Evolutionary conservation across 2,113 vertebrate genomes (phyloP), one percentile per base, ranked within the genome.

Genomic region (Siniperca chuatsi): DNA sequence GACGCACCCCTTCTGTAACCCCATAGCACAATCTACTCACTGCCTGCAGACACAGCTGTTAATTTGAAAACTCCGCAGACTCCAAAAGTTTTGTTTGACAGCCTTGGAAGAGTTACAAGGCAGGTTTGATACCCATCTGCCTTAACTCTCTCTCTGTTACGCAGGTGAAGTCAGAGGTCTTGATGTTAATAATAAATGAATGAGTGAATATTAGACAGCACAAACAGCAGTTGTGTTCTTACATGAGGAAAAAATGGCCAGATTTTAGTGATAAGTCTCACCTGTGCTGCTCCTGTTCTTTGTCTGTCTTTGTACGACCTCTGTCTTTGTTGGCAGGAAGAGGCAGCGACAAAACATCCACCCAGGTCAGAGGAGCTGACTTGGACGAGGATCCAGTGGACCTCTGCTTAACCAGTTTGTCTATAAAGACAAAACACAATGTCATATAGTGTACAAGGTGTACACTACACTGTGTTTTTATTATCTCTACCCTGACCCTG

Each of bases 291-390:
- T 86, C 81, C 10, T 85, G 69, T 23, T 61, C 74, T 48, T 74
- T 78, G 50, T 68, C 52, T 4, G 37, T 75, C 65, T 79, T 91
- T 89, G 5, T 86, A 42, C 61, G 93, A 85, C 93, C 95, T 82
- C 95, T 90, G 66, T 97, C 96, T 25, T 95, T 96, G 87, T 95
- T 95, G 1, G 95, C 94, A 0, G 97, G 95, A 15, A 97, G 97
- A 0, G 97, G 97, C 0, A 97, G 96, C 0, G 97, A 97, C 84
- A 99, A 90, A 62, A 97, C 94, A 75, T 98, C 97, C 1, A 96
- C 95, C 98, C 98, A 99, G 90, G 93, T 97, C 82, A 98, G 95
- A 0, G 58, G 93, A 0, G 95, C 93, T 0, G 95, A 94, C 87
- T 85, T 97, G 94, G 64, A 87, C 8, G 87, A 68, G 60, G 90